Evolutionary conservation across 2,888 invertebrate species (phyloP).

Genomic region (Lumbricus terrestris): DNA sequence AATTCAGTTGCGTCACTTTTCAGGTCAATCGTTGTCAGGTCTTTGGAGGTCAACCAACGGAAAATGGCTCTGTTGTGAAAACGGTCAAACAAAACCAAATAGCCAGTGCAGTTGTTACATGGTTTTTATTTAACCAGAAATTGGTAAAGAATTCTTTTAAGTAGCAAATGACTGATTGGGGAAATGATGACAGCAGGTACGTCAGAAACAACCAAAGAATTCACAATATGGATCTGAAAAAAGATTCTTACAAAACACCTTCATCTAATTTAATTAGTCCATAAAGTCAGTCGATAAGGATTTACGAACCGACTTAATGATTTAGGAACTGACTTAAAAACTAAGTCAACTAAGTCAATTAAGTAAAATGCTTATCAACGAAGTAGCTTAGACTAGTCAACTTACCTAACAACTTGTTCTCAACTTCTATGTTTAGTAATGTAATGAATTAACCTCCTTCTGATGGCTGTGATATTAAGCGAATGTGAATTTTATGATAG

Average conservation of each 20-base stretch:
- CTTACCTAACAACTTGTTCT: too few species aligned
- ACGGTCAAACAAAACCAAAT: background rate
- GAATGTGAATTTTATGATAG: too few species aligned
- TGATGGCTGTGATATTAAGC: too few species aligned
- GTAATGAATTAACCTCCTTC: too few species aligned
- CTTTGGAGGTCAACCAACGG: conserved; percentile 60
- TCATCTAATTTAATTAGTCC: background rate
- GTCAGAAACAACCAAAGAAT: too few species aligned
- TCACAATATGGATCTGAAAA: background rate
- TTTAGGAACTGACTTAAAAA: too few species aligned
- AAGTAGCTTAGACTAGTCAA: too few species aligned
- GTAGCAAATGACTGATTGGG: background rate
- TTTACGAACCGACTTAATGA: too few species aligned
- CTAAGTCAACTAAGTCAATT: too few species aligned
- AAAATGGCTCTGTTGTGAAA: conserved; percentile 52
- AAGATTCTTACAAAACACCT: background rate
- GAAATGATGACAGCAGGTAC: background rate
- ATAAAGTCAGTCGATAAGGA: too few species aligned
- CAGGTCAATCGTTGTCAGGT: conserved; percentile 57
- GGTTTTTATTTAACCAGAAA: background rate
- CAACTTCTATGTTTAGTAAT: too few species aligned
- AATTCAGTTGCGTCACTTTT: conserved; percentile 50
- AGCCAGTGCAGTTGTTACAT: background rate
- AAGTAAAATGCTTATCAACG: too few species aligned
- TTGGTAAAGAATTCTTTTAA: background rate